A percentile compares a stretch with the other conserved stretches of the same genome.
These are phyloP conservation scores for Synanthedon myopaeformis DNA, from an alignment of 2,888 invertebrate genomes.

Conservation along the genomic window DNA sequence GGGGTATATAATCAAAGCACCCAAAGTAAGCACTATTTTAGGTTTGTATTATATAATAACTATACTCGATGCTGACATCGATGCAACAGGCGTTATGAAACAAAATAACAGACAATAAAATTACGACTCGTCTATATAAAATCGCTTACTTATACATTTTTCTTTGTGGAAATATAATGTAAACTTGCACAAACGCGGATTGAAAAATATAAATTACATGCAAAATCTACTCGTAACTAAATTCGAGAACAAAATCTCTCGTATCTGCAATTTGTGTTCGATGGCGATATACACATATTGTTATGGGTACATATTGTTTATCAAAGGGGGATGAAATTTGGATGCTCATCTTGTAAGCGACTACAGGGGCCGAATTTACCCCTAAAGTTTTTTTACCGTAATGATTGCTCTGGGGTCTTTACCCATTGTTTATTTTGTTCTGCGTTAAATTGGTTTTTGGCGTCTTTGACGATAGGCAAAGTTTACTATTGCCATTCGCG, in stretches of 20 bases:
- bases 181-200: too few species aligned
- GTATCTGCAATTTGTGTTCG: neutral
- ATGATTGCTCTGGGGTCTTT: conserved; percentile 41
- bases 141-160: too few species aligned
- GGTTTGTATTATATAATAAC: too few species aligned
- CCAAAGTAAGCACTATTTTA: too few species aligned
- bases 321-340: conserved; percentile 29
- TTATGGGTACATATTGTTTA: conserved; percentile 11
- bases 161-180: too few species aligned
- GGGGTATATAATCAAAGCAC: too few species aligned
- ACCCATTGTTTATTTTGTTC: conserved; percentile 43
- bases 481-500: neutral
- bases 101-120: too few species aligned
- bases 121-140: too few species aligned
- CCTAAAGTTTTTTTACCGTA: conserved; percentile 39
- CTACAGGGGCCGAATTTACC: conserved; percentile 18
- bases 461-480: neutral
- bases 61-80: too few species aligned
- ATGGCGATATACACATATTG: neutral
- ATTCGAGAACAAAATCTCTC: neutral
- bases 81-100: too few species aligned
- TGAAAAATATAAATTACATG: neutral
- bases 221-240: neutral
- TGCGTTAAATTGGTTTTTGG: neutral
- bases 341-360: conserved; percentile 39